Evolutionary conservation across 2,113 vertebrate genomes (phyloP).

Genomic region (Neomonachus schauinslandi): DNA sequence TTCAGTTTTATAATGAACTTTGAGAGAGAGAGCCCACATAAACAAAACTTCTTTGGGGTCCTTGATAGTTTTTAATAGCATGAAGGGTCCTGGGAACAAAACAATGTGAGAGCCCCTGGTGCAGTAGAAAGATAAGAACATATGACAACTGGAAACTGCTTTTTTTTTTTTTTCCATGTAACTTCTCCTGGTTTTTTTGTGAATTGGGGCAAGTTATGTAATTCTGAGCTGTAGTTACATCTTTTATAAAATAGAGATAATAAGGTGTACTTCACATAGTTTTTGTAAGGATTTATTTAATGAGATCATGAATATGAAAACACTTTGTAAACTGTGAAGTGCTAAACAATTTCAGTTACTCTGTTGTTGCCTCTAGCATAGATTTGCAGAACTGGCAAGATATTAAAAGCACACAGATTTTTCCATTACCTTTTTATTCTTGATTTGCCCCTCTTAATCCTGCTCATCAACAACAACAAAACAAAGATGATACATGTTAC

Average conservation of each 20-base stretch:
- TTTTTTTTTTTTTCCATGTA: not conserved
- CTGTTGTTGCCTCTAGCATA: not conserved
- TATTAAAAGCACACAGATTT: not conserved
- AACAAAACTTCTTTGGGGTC: not conserved
- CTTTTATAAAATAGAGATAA: not conserved
- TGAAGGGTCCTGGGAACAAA: not conserved
- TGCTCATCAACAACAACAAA: not conserved
- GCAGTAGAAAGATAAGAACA: not conserved
- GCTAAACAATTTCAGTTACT: not conserved
- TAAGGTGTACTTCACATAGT: not conserved
- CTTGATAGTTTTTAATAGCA: not conserved
- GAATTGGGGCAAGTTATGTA: not conserved
- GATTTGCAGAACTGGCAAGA: not conserved
- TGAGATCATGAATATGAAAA: not conserved
- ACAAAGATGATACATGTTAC: too few relatives aligned
- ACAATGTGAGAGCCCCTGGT: not conserved
- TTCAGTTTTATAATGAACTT: not conserved
- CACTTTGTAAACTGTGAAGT: not conserved
- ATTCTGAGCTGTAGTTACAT: not conserved
- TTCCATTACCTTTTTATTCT: not conserved
- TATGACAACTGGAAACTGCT: not conserved
- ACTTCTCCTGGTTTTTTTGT: not conserved
- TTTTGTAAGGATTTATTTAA: not conserved
- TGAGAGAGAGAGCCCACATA: not conserved
- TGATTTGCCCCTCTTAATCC: not conserved